phyloP scores from a whole-genome alignment of 2,113 vertebrate genomes.

The Zosterops hypoxanthus region DNA sequence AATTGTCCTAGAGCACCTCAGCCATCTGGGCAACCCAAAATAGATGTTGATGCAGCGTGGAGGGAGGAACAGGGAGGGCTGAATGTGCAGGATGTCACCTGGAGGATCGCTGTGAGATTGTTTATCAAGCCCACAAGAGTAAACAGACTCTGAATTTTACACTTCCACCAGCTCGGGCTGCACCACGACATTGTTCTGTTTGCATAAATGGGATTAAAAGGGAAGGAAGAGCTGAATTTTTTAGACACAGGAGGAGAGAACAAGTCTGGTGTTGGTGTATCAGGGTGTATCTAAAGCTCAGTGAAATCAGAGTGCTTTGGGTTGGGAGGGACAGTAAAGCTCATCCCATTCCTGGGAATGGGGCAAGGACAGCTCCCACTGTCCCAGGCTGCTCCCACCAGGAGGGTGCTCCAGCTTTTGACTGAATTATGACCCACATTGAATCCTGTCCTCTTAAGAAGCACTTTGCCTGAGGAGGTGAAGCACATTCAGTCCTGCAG shows the following conservation, averaged over 20 bases:
- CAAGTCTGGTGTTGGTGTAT: not conserved
- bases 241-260: not conserved
- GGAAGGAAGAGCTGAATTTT: not conserved
- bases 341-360: not conserved
- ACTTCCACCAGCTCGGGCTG: not conserved
- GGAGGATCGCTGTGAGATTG: not conserved
- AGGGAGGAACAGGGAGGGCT: not conserved
- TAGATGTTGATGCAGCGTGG: not conserved
- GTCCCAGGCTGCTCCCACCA: not conserved
- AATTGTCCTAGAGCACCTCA: conserved; percentile 7
- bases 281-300: not conserved
- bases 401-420: not conserved
- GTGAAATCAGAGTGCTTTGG: not conserved
- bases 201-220: not conserved
- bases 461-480: not conserved
- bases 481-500: not conserved
- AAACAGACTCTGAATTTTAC: not conserved
- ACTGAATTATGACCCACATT: accelerated
- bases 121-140: not conserved
- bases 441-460: not conserved
- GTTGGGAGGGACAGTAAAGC: not conserved
- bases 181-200: accelerated
- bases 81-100: not conserved
- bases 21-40: not conserved
- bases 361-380: not conserved